Conservation (phyloP, 1,140 invertebrate species). For the Pentalonia nigronervosa region DNA sequence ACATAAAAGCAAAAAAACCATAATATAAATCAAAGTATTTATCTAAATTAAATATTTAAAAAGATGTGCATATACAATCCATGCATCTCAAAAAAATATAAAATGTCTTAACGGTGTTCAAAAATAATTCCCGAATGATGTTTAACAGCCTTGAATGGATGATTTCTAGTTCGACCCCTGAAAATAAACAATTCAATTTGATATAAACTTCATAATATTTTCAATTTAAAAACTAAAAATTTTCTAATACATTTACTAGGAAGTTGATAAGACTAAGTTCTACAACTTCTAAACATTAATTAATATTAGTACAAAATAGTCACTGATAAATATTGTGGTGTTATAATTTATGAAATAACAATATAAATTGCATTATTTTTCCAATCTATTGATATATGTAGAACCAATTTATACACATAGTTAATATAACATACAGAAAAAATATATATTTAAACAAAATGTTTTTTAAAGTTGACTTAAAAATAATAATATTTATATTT, state of each 20-base stretch:
- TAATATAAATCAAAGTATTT: not conserved
- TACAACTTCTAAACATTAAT: not conserved
- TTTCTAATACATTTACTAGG: not conserved
- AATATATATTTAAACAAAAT: too few relatives aligned
- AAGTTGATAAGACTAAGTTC: not conserved
- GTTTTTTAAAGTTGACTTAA: too few relatives aligned
- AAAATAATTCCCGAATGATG: slow-evolving; percentile 55
- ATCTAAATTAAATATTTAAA: not conserved
- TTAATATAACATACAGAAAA: not conserved
- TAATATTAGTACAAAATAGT: not conserved
- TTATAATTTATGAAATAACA: not conserved
- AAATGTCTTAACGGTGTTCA: slow-evolving; percentile 35
- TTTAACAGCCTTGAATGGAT: slow-evolving; percentile 46
- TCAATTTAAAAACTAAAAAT: not conserved
- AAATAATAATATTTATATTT: too few relatives aligned
- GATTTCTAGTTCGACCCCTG: slow-evolving; percentile 41
- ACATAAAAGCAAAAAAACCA: not conserved
- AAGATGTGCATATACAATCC: not conserved
- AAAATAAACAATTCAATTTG: not conserved
- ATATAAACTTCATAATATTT: not conserved
- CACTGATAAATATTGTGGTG: not conserved
- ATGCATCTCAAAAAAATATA: not conserved
- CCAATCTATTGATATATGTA: not conserved
- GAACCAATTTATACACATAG: not conserved
- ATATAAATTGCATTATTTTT: too few relatives aligned